Conservation (phyloP, 1,140 invertebrate genomes). For the Apis cerana region DNA sequence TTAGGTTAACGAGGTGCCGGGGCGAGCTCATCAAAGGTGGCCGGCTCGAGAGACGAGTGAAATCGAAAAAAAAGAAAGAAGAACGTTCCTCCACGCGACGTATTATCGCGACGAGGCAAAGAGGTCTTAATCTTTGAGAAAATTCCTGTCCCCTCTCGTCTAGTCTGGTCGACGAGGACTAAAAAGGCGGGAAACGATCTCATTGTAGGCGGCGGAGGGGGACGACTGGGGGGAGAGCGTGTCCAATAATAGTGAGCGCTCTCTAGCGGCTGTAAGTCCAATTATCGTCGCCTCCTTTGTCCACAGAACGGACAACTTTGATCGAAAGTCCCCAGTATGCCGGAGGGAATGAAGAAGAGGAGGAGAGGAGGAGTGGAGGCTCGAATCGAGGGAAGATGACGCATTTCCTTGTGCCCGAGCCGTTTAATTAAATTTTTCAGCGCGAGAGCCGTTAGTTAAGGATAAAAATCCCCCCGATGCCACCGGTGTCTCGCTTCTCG, state of each 20-base stretch:
- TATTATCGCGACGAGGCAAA: conserved; percentile 34
- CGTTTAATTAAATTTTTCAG: conserved; percentile 69
- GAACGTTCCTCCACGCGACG: background rate
- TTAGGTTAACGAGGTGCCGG: conserved; percentile 18
- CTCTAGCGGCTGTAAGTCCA: conserved; percentile 52
- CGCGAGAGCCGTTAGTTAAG: conserved; percentile 60
- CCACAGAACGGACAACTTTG: conserved; percentile 54
- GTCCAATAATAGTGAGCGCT: conserved; percentile 59
- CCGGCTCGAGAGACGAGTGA: no score
- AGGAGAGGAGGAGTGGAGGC: background rate
- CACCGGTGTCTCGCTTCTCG: conserved; percentile 22
- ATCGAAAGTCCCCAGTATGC: conserved; percentile 38
- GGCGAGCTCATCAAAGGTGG: background rate
- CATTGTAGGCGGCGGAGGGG: no score
- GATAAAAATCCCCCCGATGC: conserved; percentile 55
- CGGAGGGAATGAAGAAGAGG: background rate
- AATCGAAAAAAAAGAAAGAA: background rate
- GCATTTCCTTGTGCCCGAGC: conserved; percentile 37
- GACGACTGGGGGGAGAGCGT: background rate
- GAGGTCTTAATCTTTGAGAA: conserved; percentile 25
- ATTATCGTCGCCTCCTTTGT: conserved; percentile 63
- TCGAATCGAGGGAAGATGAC: conserved; percentile 39
- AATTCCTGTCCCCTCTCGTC: background rate
- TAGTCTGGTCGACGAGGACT: no score
- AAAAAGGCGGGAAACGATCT: background rate